Conservation (phyloP, 2,797 vertebrate species). For the Myotis myotis region DNA sequence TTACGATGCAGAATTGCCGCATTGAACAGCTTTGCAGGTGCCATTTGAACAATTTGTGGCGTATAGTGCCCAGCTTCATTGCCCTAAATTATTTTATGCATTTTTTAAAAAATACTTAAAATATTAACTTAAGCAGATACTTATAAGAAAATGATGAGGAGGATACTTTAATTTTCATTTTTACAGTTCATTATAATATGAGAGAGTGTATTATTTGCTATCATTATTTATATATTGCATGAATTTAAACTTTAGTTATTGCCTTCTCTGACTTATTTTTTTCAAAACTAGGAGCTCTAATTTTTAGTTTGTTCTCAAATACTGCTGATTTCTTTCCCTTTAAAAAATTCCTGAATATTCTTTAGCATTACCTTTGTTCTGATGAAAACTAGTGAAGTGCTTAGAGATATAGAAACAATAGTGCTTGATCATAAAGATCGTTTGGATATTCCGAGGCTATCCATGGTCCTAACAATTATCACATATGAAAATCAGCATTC, state of each 20-base stretch:
- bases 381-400: not conserved
- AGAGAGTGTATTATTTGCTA: not conserved
- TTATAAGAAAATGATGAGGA: not conserved
- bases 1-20: not conserved
- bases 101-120: not conserved
- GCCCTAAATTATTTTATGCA: not conserved
- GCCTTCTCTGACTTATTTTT: not conserved
- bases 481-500: not conserved
- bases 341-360: not conserved
- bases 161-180: not conserved
- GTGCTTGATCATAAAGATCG: not conserved
- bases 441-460: not conserved
- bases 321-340: not conserved
- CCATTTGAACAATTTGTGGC: not conserved
- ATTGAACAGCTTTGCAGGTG: not conserved
- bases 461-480: not conserved
- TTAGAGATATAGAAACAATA: not conserved
- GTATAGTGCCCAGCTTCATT: not conserved
- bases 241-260: not conserved
- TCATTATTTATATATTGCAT: not conserved
- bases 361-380: not conserved
- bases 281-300: not conserved
- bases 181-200: not conserved
- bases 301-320: not conserved
- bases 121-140: not conserved